Evolutionary conservation across 2,113 vertebrate species (phyloP), one percentile per base, ranked within the genome.

Genomic region (Physeter macrocephalus): DNA sequence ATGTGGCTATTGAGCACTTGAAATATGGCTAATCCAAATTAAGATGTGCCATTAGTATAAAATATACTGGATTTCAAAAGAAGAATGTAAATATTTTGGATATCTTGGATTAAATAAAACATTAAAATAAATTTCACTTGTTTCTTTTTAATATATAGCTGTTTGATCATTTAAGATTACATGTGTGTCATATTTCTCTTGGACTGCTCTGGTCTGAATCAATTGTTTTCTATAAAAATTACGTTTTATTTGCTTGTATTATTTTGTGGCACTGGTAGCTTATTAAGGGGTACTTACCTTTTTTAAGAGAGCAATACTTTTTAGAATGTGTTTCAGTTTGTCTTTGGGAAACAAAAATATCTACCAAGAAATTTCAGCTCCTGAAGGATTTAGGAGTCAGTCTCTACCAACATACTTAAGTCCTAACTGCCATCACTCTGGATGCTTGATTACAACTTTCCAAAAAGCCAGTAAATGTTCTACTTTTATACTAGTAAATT

Each of bases 91-190:
- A 59, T 80, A 46, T 72, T 92, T 83, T 83, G 27, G 20, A 39
- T 89, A 59, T 57, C 84, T 88, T 87, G 31, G n/a, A 71, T 84
- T 89, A 78, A 90, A 12, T 95, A 77, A 96, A 81, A 52, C 46
- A 43, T 64, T 90, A 91, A 59, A 46, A 46, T 83, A 82, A 87
- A 62, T 80, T 81, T 93, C 11, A 71, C 72, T 75, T 72, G 17
- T 88, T 88, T 43, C 34, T 93, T 94, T 87, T 93, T 67, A 90
- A 87, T 54, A n/a, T 87, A 49, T 82, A 36, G 8, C 71, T 87
- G 4, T 88, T 92, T 66, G 64, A 69, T 43, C 7, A 36, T 34
- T 74, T 86, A 66, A 80, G 88, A 86, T 74, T 85, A 85, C 29
- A 43, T 61, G 34, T 39, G 14, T 88, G 49, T 77, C 75, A 3